phyloP scores from a whole-genome alignment of 2,113 vertebrate genomes.

The Equus quagga region DNA sequence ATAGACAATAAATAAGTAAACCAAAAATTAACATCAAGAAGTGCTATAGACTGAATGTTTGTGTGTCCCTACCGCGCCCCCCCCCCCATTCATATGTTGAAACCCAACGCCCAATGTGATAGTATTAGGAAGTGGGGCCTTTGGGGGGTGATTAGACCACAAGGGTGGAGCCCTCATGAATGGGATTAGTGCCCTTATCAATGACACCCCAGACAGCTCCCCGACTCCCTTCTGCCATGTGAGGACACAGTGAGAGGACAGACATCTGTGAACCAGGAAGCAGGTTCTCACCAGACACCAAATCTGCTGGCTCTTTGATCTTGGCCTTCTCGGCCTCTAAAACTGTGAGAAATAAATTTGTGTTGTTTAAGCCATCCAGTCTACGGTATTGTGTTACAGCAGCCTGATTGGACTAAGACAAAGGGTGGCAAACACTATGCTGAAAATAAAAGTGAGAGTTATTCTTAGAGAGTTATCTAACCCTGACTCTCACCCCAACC shows the following conservation, averaged over 20 bases:
- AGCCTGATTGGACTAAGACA: not conserved
- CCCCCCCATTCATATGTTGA: not conserved
- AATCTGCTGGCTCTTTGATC: not conserved
- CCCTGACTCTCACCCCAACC: not conserved
- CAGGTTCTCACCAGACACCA: not conserved
- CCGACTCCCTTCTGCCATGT: not conserved
- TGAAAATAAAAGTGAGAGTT: not conserved
- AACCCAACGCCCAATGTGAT: not conserved
- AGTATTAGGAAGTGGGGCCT: not conserved
- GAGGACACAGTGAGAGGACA: not conserved
- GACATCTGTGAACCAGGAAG: not conserved
- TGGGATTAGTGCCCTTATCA: not conserved
- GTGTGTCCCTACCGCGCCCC: not conserved
- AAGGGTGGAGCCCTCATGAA: not conserved
- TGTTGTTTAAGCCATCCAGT: not conserved
- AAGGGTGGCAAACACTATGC: not conserved
- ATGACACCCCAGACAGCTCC: not conserved
- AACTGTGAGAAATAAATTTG: not conserved
- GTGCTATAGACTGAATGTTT: not conserved
- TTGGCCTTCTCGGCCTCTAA: not conserved
- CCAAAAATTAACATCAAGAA: not conserved
- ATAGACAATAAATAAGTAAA: not conserved
- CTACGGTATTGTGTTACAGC: not conserved
- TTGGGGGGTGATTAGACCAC: not conserved
- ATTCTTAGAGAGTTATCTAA: not conserved